Conservation (phyloP, 2,797 vertebrate genomes). For the Manis pentadactyla region DNA sequence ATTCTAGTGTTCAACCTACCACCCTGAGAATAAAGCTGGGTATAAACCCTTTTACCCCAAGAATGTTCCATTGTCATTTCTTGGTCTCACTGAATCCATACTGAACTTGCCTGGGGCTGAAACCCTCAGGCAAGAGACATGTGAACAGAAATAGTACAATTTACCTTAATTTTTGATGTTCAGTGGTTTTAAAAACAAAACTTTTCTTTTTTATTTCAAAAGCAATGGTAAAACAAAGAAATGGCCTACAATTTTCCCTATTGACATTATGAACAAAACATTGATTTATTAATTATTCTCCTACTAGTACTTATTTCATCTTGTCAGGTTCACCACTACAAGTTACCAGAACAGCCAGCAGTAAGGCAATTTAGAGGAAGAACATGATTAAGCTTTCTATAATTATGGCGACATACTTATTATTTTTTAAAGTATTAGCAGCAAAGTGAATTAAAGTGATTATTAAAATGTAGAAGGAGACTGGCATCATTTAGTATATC, state of each 20-base stretch:
- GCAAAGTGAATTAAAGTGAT: not conserved
- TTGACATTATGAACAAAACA: not conserved
- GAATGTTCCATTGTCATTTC: too few species aligned
- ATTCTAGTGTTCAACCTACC: too few species aligned
- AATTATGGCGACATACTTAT: not conserved
- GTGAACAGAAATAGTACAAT: not conserved
- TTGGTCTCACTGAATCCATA: too few species aligned
- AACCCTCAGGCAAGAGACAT: too few species aligned
- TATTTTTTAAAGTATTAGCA: not conserved
- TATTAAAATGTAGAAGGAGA: not conserved
- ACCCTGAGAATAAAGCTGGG: too few species aligned
- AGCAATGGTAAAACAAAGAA: constrained; percentile 35
- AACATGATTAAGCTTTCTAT: not conserved
- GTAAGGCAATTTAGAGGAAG: not conserved
- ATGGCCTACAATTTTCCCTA: not conserved
- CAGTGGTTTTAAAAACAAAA: constrained; percentile 17
- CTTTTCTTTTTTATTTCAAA: not conserved
- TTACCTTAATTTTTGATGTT: not conserved
- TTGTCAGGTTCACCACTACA: not conserved
- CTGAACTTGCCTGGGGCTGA: too few species aligned
- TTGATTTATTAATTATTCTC: constrained; percentile 34
- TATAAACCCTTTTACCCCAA: too few species aligned
- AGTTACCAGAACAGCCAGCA: not conserved
- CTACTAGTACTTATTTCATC: constrained; percentile 1
- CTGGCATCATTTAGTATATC: not conserved